Conservation (phyloP, 2,797 vertebrate genomes). For the Cichlasoma orientale region DNA sequence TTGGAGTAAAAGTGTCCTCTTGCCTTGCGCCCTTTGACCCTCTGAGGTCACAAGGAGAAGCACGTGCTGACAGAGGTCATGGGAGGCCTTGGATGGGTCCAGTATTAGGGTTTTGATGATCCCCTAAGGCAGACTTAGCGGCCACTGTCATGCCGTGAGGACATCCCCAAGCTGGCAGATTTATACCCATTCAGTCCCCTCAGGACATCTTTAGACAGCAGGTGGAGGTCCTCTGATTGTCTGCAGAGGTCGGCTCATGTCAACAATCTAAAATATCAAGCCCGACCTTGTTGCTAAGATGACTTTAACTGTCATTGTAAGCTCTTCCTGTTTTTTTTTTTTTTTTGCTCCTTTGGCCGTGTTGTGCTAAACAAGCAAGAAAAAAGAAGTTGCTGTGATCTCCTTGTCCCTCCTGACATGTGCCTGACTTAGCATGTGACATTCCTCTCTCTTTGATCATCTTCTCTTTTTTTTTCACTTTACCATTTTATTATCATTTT, state of each 20-base stretch:
- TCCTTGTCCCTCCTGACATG: slow-evolving; percentile 16
- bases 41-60: slow-evolving; percentile 56
- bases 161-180: slow-evolving; percentile 51
- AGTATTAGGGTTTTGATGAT: slow-evolving; percentile 46
- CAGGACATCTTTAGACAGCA: slow-evolving; percentile 48
- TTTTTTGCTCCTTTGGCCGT: background rate
- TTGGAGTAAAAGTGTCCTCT: slow-evolving; percentile 55
- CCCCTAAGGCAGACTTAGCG: slow-evolving; percentile 41
- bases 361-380: background rate
- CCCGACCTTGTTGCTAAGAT: background rate
- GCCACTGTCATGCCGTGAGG: slow-evolving; percentile 47
- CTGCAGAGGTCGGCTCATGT: background rate
- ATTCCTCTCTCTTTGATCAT: slow-evolving; percentile 6
- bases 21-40: slow-evolving; percentile 56
- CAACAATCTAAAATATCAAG: slow-evolving; percentile 5
- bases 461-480: background rate
- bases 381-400: slow-evolving; percentile 13
- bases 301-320: background rate
- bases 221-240: slow-evolving; percentile 37
- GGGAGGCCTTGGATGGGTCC: slow-evolving; percentile 54
- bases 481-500: background rate
- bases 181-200: slow-evolving; percentile 24
- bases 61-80: slow-evolving; percentile 68
- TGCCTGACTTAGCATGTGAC: slow-evolving; percentile 34
- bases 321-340: slow-evolving; percentile 4